Conservation (phyloP, 2,797 vertebrate species). For the Gadopsis bispinosus region DNA sequence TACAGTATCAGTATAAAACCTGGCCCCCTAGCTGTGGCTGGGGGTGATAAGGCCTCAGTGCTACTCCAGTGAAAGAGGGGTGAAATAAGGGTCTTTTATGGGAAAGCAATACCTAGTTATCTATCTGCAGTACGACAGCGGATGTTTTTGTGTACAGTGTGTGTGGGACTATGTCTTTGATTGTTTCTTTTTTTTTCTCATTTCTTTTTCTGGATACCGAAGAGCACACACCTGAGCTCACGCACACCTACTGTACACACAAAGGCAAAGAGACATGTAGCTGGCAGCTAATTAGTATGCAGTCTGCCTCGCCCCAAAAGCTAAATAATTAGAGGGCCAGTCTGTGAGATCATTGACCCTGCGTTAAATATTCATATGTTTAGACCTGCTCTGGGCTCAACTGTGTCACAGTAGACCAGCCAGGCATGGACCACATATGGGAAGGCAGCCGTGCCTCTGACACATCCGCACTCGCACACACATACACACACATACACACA, state of each 20-base stretch:
- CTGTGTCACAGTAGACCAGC: slow-evolving; percentile 87
- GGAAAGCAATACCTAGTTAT: slow-evolving; percentile 83
- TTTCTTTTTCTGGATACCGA: slow-evolving; percentile 48
- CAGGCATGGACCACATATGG: slow-evolving; percentile 87
- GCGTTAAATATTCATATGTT: slow-evolving; percentile 91
- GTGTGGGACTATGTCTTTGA: slow-evolving; percentile 61
- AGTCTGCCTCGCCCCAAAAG: slow-evolving; percentile 84
- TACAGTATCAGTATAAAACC: slow-evolving; percentile 82
- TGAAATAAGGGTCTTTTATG: slow-evolving; percentile 84
- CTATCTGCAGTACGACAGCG: slow-evolving; percentile 76
- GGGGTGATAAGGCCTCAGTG: slow-evolving; percentile 80
- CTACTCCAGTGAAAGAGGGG: slow-evolving; percentile 77
- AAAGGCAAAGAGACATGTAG: slow-evolving; percentile 64
- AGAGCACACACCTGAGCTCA: slow-evolving; percentile 58
- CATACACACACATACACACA: slow-evolving; percentile 23
- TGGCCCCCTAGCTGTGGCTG: slow-evolving; percentile 77
- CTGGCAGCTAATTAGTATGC: slow-evolving; percentile 84
- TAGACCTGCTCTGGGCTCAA: slow-evolving; percentile 86
- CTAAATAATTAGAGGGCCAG: slow-evolving; percentile 88
- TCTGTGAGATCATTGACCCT: slow-evolving; percentile 89
- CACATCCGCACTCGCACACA: slow-evolving; percentile 64
- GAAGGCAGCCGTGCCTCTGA: slow-evolving; percentile 81
- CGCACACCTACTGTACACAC: slow-evolving; percentile 25
- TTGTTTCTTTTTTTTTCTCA: slow-evolving; percentile 53
- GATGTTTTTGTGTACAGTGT: slow-evolving; percentile 66